phyloP scores from a whole-genome alignment of 2,888 invertebrate genomes.

The Serrognathus titanus region DNA sequence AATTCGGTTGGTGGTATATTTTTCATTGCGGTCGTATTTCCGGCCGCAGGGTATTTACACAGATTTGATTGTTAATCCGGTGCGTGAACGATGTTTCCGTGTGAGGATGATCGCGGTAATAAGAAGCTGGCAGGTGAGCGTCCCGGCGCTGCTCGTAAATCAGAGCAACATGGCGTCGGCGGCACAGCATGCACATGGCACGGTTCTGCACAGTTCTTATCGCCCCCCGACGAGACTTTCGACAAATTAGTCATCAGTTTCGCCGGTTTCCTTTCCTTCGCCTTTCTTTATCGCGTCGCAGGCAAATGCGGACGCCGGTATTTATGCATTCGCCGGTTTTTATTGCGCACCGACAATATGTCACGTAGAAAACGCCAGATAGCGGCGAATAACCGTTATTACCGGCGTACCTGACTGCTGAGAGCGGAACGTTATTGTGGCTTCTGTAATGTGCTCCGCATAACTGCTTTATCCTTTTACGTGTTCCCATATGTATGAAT shows the following conservation, averaged over 20 bases:
- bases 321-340: conserved; percentile 40
- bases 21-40: not conserved
- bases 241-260: conserved; percentile 48
- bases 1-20: not conserved
- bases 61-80: not conserved
- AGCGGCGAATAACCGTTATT: conserved; percentile 22
- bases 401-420: conserved; percentile 37
- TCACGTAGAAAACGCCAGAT: conserved; percentile 36
- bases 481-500: conserved; percentile 1
- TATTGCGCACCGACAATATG: conserved; percentile 42
- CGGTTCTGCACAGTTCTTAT: conserved; percentile 34
- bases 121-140: conserved; percentile 32
- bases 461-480: conserved; percentile 7
- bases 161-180: conserved; percentile 32
- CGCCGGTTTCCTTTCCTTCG: conserved; percentile 38
- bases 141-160: conserved; percentile 32
- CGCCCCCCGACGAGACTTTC: conserved; percentile 40
- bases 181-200: conserved; percentile 34
- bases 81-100: conserved; percentile 4
- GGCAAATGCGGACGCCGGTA: conserved; percentile 32
- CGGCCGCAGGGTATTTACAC: not conserved
- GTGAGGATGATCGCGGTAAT: conserved; percentile 13
- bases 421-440: conserved; percentile 29
- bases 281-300: conserved; percentile 34
- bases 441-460: conserved; percentile 18